phyloP scores from a whole-genome alignment of 2,113 vertebrate species.

The Trochalopteron elliotii region DNA sequence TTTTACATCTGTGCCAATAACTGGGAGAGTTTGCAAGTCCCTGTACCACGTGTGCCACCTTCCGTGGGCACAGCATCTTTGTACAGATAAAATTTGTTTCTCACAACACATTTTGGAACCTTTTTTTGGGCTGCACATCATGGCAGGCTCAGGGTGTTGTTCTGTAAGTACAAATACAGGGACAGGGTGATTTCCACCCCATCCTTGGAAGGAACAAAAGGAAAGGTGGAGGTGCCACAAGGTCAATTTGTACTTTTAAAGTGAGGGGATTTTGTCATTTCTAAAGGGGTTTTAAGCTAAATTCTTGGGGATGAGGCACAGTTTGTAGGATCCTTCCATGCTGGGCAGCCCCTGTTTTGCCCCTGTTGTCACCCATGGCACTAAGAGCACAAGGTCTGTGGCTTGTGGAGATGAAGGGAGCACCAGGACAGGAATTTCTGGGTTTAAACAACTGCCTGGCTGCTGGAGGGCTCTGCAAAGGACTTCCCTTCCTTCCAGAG shows the following conservation, averaged over 20 bases:
- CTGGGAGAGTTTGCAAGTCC: accelerated
- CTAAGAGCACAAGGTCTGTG: not conserved
- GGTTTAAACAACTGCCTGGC: no score
- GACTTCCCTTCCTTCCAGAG: not conserved
- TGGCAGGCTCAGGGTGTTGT: not conserved
- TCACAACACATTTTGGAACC: accelerated
- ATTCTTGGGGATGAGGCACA: accelerated
- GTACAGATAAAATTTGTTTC: not conserved
- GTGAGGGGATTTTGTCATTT: not conserved
- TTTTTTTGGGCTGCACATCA: accelerated
- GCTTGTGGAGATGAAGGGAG: not conserved
- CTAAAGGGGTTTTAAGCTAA: not conserved
- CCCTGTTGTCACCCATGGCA: accelerated
- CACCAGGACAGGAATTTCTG: not conserved
- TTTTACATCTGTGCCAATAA: not conserved
- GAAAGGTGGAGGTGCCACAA: not conserved
- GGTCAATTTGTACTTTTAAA: not conserved
- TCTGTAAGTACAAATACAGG: accelerated
- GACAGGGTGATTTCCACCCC: not conserved
- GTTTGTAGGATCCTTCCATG: not conserved
- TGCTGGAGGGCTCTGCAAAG: not conserved
- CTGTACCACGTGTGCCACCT: accelerated
- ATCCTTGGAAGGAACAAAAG: not conserved
- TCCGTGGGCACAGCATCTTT: accelerated
- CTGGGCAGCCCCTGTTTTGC: not conserved